Base-by-base conservation (phyloP, 2,113 vertebrate genomes). In the Symphodus melops region DNA sequence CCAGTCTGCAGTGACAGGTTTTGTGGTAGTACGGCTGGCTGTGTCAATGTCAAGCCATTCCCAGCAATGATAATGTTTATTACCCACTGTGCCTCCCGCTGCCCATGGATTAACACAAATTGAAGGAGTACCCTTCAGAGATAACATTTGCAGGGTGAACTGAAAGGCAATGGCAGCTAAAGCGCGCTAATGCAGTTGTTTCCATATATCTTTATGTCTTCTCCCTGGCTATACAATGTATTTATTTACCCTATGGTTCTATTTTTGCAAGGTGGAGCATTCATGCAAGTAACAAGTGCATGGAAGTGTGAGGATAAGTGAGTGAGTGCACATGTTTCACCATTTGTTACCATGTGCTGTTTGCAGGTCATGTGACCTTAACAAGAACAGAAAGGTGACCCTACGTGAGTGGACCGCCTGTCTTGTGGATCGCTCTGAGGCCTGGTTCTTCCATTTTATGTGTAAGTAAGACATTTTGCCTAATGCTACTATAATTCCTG, bases 61-160 rank as follows among this genome's bases (percentile, higher is more conserved):
- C 71, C 85, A 90, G 88, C 90, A 93, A 89, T 93, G 88, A 90
- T 92, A 92, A 93, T 91, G 90, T 92, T 92, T 92, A 93, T 94
- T 91, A 91, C 90, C 89, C 85, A 77, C 84, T 90, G 90, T 77
- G 88, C 71, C 68, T 89, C 86, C 87, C 74, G 75, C 82, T 82
- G 91, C 84, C 73, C 81, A 61, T 86, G 86, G 88, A 91, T 91
- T 86, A 89, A 82, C 85, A 83, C 89, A 91, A 88, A 93, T 89
- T 81, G 88, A 89, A 83, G 80, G 42, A 57, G 49, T 89, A 91
- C 87, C 92, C 92, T 92, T 91, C 89, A 92, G 83, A 86, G 81
- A 83, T 79, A 70, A 67, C 42, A 25, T 49, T 25, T 52, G 48
- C 60, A 69, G 72, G 67, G 81, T 78, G 76, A 83, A 77, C 44